A percentile compares a stretch with the other conserved stretches of the same genome.
Evolutionary conservation across 2,797 vertebrate genomes (phyloP).

Genomic region (Lagorchestes hirsutus): DNA sequence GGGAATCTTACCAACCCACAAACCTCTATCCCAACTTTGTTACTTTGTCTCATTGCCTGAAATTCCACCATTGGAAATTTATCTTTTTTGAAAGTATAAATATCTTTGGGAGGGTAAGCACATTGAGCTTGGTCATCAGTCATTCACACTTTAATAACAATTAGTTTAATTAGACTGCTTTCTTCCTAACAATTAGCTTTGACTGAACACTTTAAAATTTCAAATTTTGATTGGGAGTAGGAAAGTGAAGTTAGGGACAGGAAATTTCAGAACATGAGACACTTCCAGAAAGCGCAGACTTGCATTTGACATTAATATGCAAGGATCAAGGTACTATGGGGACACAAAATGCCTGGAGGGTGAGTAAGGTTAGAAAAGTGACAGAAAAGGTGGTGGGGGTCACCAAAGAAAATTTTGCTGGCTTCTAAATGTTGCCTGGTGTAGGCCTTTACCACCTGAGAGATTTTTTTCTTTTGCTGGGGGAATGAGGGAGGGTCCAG

Average conservation of each 20-base stretch:
- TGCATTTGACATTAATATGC: not conserved
- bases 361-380: not conserved
- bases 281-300: not conserved
- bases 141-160: not conserved
- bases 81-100: conserved; percentile 29
- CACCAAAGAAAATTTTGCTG: conserved; percentile 10
- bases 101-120: not conserved
- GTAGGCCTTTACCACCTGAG: not conserved
- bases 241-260: not conserved
- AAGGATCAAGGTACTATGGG: not conserved
- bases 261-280: not conserved
- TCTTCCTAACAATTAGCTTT: not conserved
- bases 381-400: conserved; percentile 9
- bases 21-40: not conserved
- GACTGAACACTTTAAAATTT: not conserved
- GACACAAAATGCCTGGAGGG: not conserved
- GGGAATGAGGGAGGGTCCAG: not conserved
- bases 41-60: conserved; percentile 20
- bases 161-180: not conserved
- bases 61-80: conserved; percentile 35
- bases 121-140: not conserved
- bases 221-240: not conserved
- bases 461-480: not conserved
- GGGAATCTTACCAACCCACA: conserved; percentile 36
- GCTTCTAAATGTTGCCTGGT: not conserved